These are phyloP conservation scores for Nerophis ophidion DNA, from an alignment of 2,113 vertebrate species.

Conservation along the genomic window DNA sequence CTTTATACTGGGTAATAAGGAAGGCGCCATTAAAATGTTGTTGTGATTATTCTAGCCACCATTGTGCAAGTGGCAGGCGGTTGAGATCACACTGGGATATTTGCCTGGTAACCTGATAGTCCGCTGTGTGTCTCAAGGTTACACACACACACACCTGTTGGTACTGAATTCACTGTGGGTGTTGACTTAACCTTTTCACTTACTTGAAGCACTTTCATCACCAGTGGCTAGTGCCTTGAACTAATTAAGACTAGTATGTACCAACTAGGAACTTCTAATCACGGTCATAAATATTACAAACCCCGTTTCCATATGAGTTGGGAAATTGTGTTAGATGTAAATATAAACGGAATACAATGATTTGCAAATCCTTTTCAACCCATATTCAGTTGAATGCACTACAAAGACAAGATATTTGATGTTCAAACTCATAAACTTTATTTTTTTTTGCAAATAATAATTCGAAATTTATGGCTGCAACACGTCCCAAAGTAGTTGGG, in stretches of 20 bases:
- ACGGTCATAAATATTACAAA: too few relatives aligned
- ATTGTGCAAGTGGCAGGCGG: neutral
- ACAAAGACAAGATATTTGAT: too few relatives aligned
- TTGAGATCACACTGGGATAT: neutral
- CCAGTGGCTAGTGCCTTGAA: neutral
- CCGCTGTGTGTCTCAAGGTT: neutral
- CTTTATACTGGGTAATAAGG: neutral
- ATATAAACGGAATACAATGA: too few relatives aligned
- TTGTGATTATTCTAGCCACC: neutral
- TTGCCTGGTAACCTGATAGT: neutral
- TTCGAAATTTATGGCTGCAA: too few relatives aligned
- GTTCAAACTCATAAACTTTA: too few relatives aligned
- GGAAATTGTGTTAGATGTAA: too few relatives aligned
- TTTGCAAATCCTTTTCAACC: too few relatives aligned
- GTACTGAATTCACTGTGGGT: neutral
- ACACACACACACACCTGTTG: slow-evolving; percentile 1
- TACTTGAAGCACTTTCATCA: neutral
- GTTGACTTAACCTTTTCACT: neutral
- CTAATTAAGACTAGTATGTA: neutral
- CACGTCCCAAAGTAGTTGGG: too few relatives aligned
- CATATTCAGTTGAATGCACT: too few relatives aligned
- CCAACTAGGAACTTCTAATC: neutral
- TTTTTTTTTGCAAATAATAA: too few relatives aligned
- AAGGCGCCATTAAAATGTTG: neutral
- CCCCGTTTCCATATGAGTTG: too few relatives aligned